Evolutionary conservation across 1,140 invertebrate species (phyloP), one percentile per base, ranked within the genome.

Genomic region (Drosophila murphyi): DNA sequence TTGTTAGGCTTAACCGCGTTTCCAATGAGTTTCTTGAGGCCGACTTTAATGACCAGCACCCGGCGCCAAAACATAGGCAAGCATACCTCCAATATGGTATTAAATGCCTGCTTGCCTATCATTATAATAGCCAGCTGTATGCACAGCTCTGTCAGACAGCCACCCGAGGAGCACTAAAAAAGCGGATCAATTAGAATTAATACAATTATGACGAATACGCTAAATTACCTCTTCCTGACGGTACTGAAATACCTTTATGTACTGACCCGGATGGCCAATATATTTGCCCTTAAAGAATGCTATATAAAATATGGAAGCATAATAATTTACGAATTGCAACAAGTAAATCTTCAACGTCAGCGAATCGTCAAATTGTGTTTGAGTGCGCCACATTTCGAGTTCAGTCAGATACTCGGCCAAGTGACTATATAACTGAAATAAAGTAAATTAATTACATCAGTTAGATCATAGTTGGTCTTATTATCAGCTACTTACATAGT

Each of bases 291-390:
- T 99, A 80, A 99, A 96, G 93, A 99, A 99, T 0, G 98, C 98
- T 83, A 99, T 98, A 91, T 99, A 99, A 94, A 99, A 98, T 91
- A 99, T 98, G 1, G 98, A 98, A 28, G 98, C 97, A 93, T 99
- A 99, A 92, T 99, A 99, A 93, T 99, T 99, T 37, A 99, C 97
- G 93, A 99, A 99, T 93, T 99, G 98, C 41, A 99, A 95, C 5
- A 99, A 93, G 93, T 99, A 99, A 80, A 99, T 98, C 94, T 99
- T 99, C 7, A 99, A 93, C 0, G 98, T 99, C 12, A 99, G 93
- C 47, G 97, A 98, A 87, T 99, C 98, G 90, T 99, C 98, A 93
- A 99, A 99, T 93, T 99, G 98, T 0, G 97, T 98, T 93, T 99
- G 98, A 0, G 98, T 99, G 63, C 98, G 94, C 60, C 97, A 95